Conservation (phyloP, 1,140 invertebrate species). For the Drosophila bocki region DNA sequence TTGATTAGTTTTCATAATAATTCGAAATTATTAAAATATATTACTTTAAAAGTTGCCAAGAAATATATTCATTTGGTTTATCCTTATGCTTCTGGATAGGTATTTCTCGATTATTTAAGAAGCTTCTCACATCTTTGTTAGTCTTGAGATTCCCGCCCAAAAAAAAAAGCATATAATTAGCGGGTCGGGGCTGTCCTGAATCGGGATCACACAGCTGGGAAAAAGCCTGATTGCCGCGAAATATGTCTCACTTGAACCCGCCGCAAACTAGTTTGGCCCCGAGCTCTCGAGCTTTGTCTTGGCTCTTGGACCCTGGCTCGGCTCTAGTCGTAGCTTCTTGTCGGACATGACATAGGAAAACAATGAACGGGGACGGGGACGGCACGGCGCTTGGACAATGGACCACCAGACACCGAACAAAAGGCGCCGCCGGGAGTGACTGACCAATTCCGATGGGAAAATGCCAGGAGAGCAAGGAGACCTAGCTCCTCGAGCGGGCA, state of each 20-base stretch:
- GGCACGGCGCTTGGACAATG: slow-evolving; percentile 2
- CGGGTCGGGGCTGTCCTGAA: slow-evolving; percentile 10
- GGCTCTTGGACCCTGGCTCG: not conserved
- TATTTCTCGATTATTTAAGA: not conserved
- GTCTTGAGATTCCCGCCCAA: slow-evolving; percentile 12
- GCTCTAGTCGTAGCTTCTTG: slow-evolving; percentile 18
- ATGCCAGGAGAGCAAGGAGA: not conserved
- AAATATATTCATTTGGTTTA: no score
- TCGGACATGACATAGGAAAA: slow-evolving; percentile 58
- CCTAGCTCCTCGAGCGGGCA: not conserved
- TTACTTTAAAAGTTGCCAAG: no score
- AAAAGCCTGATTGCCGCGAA: slow-evolving; percentile 44
- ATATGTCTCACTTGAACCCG: slow-evolving; percentile 32
- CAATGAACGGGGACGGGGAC: slow-evolving; percentile 15
- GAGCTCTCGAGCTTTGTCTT: slow-evolving; percentile 25
- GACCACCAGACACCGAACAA: slow-evolving; percentile 19
- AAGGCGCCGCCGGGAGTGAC: slow-evolving; percentile 12
- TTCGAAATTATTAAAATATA: no score
- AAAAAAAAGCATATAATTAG: slow-evolving; percentile 42
- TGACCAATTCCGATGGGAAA: slow-evolving; percentile 25
- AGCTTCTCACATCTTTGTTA: not conserved
- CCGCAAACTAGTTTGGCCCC: slow-evolving; percentile 41
- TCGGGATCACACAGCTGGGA: slow-evolving; percentile 35
- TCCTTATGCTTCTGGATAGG: not conserved
- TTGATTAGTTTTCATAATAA: no score